Conservation (phyloP, 2,888 invertebrate species). For the Holacanthella duospinosa region DNA sequence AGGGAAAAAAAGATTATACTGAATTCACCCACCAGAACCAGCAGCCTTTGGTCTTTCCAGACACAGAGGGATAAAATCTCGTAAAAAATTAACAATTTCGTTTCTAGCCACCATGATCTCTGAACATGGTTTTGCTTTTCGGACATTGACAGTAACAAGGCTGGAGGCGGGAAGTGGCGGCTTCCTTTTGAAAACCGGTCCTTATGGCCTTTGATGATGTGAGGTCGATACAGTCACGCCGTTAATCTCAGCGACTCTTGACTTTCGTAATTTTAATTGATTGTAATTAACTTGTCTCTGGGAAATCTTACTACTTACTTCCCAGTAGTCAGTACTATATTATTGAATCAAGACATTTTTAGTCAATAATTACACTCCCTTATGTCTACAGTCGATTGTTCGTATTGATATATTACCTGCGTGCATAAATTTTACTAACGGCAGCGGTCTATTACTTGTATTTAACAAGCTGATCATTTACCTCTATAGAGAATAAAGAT, state of each 20-base stretch:
- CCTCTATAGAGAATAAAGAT: background rate
- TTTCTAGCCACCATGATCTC: constrained; percentile 1
- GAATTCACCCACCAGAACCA: too few species aligned
- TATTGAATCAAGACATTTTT: background rate
- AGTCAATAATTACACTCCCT: background rate
- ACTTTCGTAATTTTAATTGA: background rate
- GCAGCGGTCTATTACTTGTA: background rate
- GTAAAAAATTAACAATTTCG: constrained; percentile 7
- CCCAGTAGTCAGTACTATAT: background rate
- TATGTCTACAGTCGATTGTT: background rate
- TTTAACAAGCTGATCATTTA: background rate
- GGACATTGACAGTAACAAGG: constrained; percentile 5
- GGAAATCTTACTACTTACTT: background rate
- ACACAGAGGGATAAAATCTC: background rate
- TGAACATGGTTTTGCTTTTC: background rate
- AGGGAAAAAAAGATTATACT: too few species aligned
- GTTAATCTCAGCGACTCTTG: background rate
- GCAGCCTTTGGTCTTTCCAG: too few species aligned
- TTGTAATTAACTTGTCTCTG: constrained; percentile 2
- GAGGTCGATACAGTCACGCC: constrained; percentile 1
- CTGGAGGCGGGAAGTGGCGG: background rate
- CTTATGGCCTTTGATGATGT: background rate
- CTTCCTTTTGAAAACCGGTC: background rate
- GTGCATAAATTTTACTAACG: background rate
- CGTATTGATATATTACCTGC: background rate